Base-by-base conservation (phyloP, 1,140 invertebrate genomes). In the Chrysomallon squamiferum region DNA sequence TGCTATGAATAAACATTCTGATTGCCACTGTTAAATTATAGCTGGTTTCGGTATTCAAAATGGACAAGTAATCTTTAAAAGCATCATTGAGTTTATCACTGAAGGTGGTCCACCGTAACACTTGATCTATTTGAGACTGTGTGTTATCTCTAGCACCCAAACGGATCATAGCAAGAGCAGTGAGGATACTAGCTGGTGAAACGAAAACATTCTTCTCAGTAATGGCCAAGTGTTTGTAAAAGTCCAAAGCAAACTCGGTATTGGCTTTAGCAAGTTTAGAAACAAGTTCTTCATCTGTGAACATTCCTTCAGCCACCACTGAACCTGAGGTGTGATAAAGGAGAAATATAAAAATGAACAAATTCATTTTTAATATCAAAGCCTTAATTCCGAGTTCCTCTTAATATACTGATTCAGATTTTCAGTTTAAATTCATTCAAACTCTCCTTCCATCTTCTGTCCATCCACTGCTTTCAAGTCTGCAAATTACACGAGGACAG, bases 141-240 rank as follows among this genome's bases (percentile, higher is more conserved):
- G 92, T 92, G 66, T 84, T 86, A 25, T 90, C 90, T 45, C 87
- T 87, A 32, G 90, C 89, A 57, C 91, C 92, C 5, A 92, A 81
- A 7, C 92, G 83, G 3, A 90, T 85, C 78, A 93, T 87, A 27
- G 89, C 87, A 71, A 93, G 77, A 20, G 91, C 88, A 60, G 88
- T 87, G 20, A 87, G 85, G 32, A 92, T 87, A 71, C 89, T 91
- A 32, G 91, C 75, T 3, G 91, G 91, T 15, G 91, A 91, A 62
- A 91, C 88, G 25, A 91, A 81, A 7, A 89, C 75, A 80, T 91
- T 91, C 1, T 57, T 49, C 13, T 66, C 62, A 2, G 45, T 54
- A 4, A 18, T 25, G 32, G 29, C 35, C 3, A 56, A 20, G 3
- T 29, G 20, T 45, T 61, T 60, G 27, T 59, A 61, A 1, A 66